Percentiles rank a stretch among this genome's conserved stretches.
These are phyloP conservation scores for Tautogolabrus adspersus DNA, from an alignment of 2,113 vertebrate genomes.

Conservation along the genomic window DNA sequence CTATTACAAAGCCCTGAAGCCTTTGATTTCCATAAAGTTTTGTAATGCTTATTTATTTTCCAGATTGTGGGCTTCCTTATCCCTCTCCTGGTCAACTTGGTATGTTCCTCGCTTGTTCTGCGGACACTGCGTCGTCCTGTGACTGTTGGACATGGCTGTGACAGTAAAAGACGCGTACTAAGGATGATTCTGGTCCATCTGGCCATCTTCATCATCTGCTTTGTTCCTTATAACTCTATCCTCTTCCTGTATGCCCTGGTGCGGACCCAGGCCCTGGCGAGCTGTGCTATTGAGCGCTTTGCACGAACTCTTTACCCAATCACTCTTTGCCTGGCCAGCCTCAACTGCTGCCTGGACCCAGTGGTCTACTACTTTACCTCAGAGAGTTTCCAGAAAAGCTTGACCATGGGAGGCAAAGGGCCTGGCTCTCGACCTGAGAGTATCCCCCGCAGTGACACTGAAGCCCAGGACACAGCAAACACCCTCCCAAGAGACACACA, in stretches of 20 bases:
- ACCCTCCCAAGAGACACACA: conserved; percentile 70
- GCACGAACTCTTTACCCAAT: conserved; percentile 95
- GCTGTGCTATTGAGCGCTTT: conserved; percentile 91
- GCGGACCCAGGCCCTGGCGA: conserved; percentile 92
- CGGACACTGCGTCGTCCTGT: conserved; percentile 91
- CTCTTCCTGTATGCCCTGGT: conserved; percentile 96
- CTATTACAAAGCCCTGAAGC: too few species aligned
- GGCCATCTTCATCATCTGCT: conserved; percentile 95
- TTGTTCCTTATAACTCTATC: conserved; percentile 97
- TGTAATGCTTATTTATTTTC: neutral
- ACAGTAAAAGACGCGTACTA: conserved; percentile 94
- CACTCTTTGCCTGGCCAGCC: conserved; percentile 92
- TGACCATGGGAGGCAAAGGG: conserved; percentile 87
- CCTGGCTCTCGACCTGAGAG: conserved; percentile 87
- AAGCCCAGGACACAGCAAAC: conserved; percentile 80
- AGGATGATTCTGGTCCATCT: conserved; percentile 97
- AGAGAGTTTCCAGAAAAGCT: conserved; percentile 97
- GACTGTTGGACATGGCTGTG: conserved; percentile 91
- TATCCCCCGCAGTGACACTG: conserved; percentile 85
- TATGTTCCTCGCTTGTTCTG: conserved; percentile 95
- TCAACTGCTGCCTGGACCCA: conserved; percentile 97
- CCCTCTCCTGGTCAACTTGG: conserved; percentile 92
- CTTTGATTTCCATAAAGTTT: neutral
- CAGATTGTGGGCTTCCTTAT: conserved; percentile 93
- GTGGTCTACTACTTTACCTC: conserved; percentile 99